Base-by-base conservation (phyloP, 2,797 vertebrate species). In the Peromyscus melanophrys region DNA sequence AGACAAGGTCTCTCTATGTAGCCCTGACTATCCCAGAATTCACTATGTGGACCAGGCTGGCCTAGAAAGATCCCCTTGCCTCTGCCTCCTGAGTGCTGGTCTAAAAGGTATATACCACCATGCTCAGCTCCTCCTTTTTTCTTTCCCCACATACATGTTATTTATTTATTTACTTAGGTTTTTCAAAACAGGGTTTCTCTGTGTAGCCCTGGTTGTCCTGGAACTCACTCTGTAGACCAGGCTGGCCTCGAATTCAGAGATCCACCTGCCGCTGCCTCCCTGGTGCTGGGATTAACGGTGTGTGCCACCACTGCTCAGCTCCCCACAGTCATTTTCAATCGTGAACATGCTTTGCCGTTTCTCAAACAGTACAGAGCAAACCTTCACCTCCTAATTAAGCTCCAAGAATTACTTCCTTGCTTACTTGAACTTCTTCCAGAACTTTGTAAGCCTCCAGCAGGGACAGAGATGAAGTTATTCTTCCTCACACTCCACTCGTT, bases 311-410 rank as follows among this genome's bases (percentile, higher is more conserved):
- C 40, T 10, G 16, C 61, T 40, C 19, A 19, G 43, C 17, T 49
- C 6, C 16, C 43, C 13, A 52, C 63, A 69, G 25, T n/a, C 13
- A n/a, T 37, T 69, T 67, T 77, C 65, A 46, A 61, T 43, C 83
- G 46, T 92, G 86, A 94, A 63, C 46, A 87, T 69, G 85, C 27
- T 11, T 16, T 75, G 37, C 88, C 61, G 86, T 86, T 81, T 83
- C 75, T 83, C 75, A 86, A 52, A 46, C 37, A 81, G 16, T 61
- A n/a, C 9, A 55, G 67, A 77, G 65, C n/a, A 94, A 90, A 95
- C 29, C 61, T 90, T 73, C 55, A 73, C 34, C 8, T 97, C 19
- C 43, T 40, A 31, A 52, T 93, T 85, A 88, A 1, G 6, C 43
- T 91, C 81, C 82, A 65, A 63, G 21, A 65, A 7, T 73, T 61